Conservation (phyloP, 2,888 invertebrate genomes). For the Norana najaformis region DNA sequence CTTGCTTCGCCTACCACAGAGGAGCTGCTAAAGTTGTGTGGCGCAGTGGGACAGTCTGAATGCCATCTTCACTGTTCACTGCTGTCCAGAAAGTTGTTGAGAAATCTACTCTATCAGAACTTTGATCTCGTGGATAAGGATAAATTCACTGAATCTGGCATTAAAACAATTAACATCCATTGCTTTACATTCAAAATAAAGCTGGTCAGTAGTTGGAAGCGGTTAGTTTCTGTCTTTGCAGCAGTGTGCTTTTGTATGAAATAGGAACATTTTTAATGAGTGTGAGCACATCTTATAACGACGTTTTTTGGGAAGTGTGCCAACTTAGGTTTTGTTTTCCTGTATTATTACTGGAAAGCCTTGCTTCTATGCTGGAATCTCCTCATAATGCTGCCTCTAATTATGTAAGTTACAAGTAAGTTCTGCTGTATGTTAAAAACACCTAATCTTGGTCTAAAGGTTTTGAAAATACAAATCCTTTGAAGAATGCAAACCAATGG, state of each 20-base stretch:
- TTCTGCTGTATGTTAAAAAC: background rate
- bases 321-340: background rate
- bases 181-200: background rate
- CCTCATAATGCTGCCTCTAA: background rate
- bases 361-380: background rate
- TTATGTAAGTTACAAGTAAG: background rate
- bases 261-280: background rate
- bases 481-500: background rate
- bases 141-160: background rate
- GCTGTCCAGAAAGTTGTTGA: background rate
- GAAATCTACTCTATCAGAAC: background rate
- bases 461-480: too few species aligned
- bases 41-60: background rate
- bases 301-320: background rate
- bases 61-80: background rate
- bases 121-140: background rate
- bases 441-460: background rate
- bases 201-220: background rate
- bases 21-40: background rate
- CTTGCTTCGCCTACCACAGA: background rate
- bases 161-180: background rate
- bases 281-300: too few species aligned
- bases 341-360: background rate
- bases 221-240: background rate
- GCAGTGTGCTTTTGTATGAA: slow-evolving; percentile 13